Evolutionary conservation across 2,113 vertebrate species (phyloP).

Genomic region (Heteronetta atricapilla): DNA sequence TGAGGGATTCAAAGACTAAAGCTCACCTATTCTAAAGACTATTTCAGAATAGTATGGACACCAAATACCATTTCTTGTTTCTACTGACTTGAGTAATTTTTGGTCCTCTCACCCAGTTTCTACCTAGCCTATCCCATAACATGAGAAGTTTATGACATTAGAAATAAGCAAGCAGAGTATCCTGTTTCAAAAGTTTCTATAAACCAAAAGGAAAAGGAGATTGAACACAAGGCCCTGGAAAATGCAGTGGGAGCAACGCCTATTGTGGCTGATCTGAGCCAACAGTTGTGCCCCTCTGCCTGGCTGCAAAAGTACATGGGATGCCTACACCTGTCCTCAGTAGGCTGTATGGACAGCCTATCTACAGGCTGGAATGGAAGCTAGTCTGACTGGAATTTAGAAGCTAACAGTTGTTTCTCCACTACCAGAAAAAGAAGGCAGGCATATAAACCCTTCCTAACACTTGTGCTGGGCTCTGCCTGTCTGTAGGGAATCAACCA

Average conservation of each 20-base stretch:
- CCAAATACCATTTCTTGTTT: neutral
- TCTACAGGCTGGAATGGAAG: neutral
- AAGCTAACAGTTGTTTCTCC: neutral
- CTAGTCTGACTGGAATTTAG: neutral
- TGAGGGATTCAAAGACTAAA: neutral
- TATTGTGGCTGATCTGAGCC: neutral
- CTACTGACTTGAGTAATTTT: neutral
- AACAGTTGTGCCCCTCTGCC: neutral
- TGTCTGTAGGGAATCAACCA: accelerated
- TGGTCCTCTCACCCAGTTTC: neutral
- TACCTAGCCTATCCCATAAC: neutral
- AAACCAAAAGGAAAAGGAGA: neutral
- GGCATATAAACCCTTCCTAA: neutral
- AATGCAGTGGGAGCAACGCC: accelerated
- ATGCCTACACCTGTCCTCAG: neutral
- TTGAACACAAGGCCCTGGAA: neutral
- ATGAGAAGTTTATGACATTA: accelerated
- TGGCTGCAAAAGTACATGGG: neutral
- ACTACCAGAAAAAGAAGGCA: neutral
- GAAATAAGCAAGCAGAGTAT: neutral
- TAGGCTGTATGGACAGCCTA: neutral
- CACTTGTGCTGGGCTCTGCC: neutral
- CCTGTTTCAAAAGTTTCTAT: neutral
- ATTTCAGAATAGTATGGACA: neutral
- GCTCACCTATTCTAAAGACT: neutral